phyloP scores from a whole-genome alignment of 2,888 invertebrate species.

The Ornithoptera priamus region DNA sequence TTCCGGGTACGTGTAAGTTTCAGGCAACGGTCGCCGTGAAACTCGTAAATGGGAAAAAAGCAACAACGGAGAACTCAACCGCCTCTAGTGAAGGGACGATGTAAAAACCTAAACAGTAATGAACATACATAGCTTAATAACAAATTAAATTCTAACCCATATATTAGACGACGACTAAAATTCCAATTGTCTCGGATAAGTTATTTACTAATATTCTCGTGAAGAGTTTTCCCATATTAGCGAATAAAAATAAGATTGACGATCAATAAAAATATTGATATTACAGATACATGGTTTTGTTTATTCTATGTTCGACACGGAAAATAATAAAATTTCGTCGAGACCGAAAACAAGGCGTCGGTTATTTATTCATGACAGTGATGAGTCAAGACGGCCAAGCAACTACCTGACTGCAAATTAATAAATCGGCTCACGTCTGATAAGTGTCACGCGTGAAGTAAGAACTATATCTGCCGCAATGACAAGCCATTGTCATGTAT shows the following conservation, averaged over 20 bases:
- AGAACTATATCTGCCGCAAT: conserved; percentile 62
- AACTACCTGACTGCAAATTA: conserved; percentile 43
- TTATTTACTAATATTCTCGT: not conserved
- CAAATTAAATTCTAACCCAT: not conserved
- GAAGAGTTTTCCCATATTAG: not conserved
- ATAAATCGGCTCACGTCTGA: conserved; percentile 64
- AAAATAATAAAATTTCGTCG: not conserved
- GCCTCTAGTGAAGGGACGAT: conserved; percentile 69
- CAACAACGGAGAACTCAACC: conserved; percentile 77
- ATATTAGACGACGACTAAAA: no score
- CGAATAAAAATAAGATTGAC: not conserved
- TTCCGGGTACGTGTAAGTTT: conserved; percentile 80
- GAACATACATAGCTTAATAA: conserved; percentile 3
- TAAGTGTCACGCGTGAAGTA: conserved; percentile 60
- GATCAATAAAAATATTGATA: not conserved
- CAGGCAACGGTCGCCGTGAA: conserved; percentile 80
- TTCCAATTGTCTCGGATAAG: no score
- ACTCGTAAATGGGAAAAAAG: conserved; percentile 81
- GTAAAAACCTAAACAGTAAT: conserved; percentile 2
- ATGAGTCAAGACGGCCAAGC: conserved; percentile 31
- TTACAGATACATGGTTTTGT: not conserved
- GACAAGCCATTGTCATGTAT: conserved; percentile 53
- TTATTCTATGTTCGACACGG: not conserved
- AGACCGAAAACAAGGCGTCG: conserved; percentile 21
- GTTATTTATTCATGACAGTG: conserved; percentile 26